These are phyloP conservation scores for Lasioglossum zephyrum DNA, from an alignment of 2,888 invertebrate genomes.

Conservation along the genomic window DNA sequence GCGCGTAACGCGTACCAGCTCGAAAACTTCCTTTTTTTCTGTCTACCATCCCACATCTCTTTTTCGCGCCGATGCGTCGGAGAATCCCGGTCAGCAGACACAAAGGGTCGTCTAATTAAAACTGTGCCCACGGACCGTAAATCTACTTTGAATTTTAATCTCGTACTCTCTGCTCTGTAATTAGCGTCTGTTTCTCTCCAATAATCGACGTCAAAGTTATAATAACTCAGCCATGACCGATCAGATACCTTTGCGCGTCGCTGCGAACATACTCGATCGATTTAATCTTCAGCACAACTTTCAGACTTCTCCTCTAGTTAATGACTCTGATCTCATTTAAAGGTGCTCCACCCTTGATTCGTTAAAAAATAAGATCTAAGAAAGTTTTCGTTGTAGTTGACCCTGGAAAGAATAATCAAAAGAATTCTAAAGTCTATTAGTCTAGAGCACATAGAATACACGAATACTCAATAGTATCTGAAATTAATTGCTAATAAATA, in stretches of 20 bases:
- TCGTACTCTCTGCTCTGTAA: not conserved
- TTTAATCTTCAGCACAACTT: not conserved
- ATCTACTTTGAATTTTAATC: conserved; percentile 25
- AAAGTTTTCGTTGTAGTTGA: not conserved
- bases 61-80: not conserved
- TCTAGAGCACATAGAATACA: not conserved
- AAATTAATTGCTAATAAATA: not conserved
- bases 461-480: not conserved
- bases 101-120: conserved; percentile 38
- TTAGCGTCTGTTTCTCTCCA: not conserved
- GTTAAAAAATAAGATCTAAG: not conserved
- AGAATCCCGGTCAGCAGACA: not conserved
- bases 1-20: not conserved
- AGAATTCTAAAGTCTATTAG: not conserved
- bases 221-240: not conserved
- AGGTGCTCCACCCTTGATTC: not conserved
- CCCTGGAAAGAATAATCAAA: not conserved
- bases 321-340: not conserved
- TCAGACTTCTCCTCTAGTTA: not conserved
- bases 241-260: not conserved
- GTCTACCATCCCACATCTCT: not conserved
- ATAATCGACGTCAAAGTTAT: not conserved
- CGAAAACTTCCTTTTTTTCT: not conserved
- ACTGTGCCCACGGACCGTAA: conserved; percentile 14
- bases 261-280: not conserved